phyloP scores from a whole-genome alignment of 2,797 vertebrate genomes.

The Neoniphon sammara region DNA sequence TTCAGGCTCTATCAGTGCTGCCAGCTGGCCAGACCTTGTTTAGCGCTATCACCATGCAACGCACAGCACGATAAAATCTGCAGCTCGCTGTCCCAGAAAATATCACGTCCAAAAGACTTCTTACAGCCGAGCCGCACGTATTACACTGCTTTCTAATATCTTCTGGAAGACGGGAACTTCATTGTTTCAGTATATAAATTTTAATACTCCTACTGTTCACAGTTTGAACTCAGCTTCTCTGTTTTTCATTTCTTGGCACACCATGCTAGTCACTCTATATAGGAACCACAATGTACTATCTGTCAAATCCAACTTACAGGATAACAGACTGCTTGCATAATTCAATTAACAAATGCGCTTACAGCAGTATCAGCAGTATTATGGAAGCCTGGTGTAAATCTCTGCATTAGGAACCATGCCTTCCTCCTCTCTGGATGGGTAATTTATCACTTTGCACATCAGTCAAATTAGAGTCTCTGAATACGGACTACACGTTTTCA shows the following conservation, averaged over 20 bases:
- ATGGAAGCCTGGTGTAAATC: conserved; percentile 36
- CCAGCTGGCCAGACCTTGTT: background rate
- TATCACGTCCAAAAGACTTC: background rate
- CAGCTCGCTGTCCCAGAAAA: background rate
- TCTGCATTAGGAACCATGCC: conserved; percentile 52
- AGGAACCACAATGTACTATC: conserved; percentile 1
- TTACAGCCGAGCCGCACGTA: background rate
- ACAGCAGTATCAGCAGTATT: conserved; percentile 8
- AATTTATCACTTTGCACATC: conserved; percentile 59
- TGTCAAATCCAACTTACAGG: conserved; percentile 18
- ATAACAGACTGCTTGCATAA: conserved; percentile 9
- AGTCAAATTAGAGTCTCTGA: conserved; percentile 42
- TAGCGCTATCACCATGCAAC: background rate
- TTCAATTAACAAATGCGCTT: conserved; percentile 9
- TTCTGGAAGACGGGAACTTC: background rate
- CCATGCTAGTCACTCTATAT: background rate
- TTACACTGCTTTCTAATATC: background rate
- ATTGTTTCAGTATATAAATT: background rate
- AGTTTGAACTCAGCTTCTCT: background rate
- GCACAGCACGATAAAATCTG: background rate
- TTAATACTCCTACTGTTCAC: background rate
- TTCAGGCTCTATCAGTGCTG: too few species aligned
- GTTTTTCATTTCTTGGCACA: background rate
- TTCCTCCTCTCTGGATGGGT: conserved; percentile 61
- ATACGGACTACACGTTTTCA: conserved; percentile 21